A percentile compares a stretch with the other conserved stretches of the same genome.
phyloP scores from a whole-genome alignment of 1,140 invertebrate genomes.

The Pissodes strobi region DNA sequence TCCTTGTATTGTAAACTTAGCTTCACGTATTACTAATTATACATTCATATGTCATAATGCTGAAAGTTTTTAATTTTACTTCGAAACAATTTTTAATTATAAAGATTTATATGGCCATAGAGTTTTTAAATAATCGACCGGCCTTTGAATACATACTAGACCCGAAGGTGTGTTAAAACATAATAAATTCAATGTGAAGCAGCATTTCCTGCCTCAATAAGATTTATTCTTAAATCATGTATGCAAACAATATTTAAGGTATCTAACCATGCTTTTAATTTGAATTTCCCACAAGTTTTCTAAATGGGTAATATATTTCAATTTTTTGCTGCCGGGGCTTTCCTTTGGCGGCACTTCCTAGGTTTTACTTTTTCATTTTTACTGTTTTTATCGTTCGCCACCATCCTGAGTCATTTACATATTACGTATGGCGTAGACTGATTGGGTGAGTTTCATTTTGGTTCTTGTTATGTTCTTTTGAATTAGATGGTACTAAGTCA shows the following conservation, averaged over 20 bases:
- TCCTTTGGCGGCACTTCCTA: conserved; percentile 7
- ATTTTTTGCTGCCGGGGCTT: conserved; percentile 2
- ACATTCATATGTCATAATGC: no score
- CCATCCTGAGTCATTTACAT: conserved; percentile 6
- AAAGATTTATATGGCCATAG: no score
- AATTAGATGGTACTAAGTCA: no score
- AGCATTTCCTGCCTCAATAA: conserved; percentile 4
- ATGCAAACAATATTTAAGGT: conserved; percentile 5
- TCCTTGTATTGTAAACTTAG: no score
- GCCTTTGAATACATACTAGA: not conserved
- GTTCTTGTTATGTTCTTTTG: no score
- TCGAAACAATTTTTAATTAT: no score
- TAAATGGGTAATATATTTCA: conserved; percentile 6
- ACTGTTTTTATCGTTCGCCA: not conserved
- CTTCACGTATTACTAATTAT: no score
- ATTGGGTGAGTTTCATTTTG: not conserved
- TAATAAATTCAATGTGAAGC: conserved; percentile 1
- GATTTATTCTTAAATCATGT: conserved; percentile 10
- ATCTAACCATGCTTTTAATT: conserved; percentile 5
- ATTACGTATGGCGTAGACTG: not conserved
- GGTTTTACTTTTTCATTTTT: conserved; percentile 4
- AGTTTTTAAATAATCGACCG: not conserved
- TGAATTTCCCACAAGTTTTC: conserved; percentile 8
- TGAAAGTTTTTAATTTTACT: no score
- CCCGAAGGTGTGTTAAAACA: not conserved